These are phyloP conservation scores for Dasyornis broadbenti DNA, from an alignment of 2,113 vertebrate species.

Conservation along the genomic window DNA sequence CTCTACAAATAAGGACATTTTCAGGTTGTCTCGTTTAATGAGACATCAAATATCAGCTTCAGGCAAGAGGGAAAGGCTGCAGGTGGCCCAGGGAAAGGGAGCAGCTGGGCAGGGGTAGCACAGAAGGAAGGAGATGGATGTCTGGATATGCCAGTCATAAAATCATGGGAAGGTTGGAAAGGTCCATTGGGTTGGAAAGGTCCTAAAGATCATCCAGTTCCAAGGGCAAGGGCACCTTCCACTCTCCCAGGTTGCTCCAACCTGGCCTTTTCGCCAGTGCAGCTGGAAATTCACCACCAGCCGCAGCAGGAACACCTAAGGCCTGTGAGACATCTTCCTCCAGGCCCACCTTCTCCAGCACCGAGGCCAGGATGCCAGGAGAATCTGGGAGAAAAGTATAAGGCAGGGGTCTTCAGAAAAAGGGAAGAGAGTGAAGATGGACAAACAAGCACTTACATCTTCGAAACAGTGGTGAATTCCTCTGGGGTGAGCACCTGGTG, in stretches of 20 bases:
- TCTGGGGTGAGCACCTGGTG: neutral
- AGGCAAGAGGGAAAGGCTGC: neutral
- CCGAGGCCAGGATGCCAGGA: neutral
- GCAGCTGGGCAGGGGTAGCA: neutral
- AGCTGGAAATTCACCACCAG: neutral
- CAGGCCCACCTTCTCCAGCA: neutral
- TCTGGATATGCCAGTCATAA: neutral
- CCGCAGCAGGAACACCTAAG: neutral
- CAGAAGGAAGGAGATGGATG: neutral
- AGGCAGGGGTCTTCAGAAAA: neutral
- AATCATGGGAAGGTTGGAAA: neutral
- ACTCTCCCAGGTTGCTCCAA: neutral
- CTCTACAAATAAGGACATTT: neutral
- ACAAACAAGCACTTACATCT: neutral
- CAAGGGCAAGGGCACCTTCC: neutral
- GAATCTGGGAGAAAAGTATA: neutral
- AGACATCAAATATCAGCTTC: neutral
- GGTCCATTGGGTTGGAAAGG: neutral
- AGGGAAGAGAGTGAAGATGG: neutral
- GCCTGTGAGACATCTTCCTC: neutral
- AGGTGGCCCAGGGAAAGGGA: neutral
- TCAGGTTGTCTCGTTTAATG: neutral
- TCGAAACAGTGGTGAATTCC: neutral
- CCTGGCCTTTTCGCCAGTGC: neutral
- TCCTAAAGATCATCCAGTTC: neutral